Percentiles rank a stretch among this genome's conserved stretches.
phyloP scores from a whole-genome alignment of 2,888 invertebrate species.

The Dromius quadrimaculatus region DNA sequence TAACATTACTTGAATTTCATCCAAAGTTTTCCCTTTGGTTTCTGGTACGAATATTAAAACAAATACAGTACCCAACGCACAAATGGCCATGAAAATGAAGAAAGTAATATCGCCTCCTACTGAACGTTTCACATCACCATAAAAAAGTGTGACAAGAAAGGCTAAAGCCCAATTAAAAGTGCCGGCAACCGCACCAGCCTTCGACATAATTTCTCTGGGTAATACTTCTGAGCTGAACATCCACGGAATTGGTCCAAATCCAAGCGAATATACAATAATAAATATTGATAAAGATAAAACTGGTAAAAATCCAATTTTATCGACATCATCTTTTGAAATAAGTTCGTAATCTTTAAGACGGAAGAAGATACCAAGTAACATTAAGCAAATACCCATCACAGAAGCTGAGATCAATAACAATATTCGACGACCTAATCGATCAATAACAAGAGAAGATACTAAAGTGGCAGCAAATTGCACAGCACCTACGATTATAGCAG shows the following conservation, averaged over 20 bases:
- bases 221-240: conserved; percentile 87
- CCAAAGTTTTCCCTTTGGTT: conserved; percentile 78
- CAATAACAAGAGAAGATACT: conserved; percentile 81
- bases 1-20: conserved; percentile 73
- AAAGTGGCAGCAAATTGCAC: conserved; percentile 85
- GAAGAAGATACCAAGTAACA: conserved; percentile 81
- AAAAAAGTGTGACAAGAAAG: conserved; percentile 84
- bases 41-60: conserved; percentile 77
- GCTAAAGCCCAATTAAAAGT: conserved; percentile 86
- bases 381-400: conserved; percentile 77
- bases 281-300: conserved; percentile 80
- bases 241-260: conserved; percentile 91
- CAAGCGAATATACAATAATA: conserved; percentile 84
- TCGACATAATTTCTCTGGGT: conserved; percentile 81
- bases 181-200: conserved; percentile 82
- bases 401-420: conserved; percentile 79
- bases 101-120: conserved; percentile 77
- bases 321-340: conserved; percentile 66
- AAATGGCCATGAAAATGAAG: conserved; percentile 80
- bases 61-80: conserved; percentile 75
- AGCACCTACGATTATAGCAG: conserved; percentile 85
- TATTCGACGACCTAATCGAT: conserved; percentile 82
- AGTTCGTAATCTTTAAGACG: conserved; percentile 64
- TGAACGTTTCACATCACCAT: conserved; percentile 69
- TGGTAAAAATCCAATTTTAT: conserved; percentile 79